Base-by-base conservation (phyloP, 2,888 invertebrate species). In the Eudasyphora cyanicolor region DNA sequence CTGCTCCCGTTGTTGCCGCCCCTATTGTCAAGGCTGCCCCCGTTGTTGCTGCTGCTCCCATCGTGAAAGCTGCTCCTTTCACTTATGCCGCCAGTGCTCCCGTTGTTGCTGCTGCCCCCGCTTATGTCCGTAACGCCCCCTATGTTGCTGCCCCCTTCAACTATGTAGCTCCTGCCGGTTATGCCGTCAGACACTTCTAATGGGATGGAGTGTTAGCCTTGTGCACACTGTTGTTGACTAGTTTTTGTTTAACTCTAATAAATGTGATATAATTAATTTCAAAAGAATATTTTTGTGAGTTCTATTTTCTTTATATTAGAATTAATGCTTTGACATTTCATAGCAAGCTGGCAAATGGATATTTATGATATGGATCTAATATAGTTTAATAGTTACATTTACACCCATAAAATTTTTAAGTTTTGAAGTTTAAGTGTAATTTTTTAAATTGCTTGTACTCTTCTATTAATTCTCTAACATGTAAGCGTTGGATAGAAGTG, bases 211-310 rank as follows among this genome's bases (percentile, higher is more conserved):
- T n/a, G 54, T 49, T 17, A 51, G 17, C n/a, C 71, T 35, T 24
- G 24, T 17, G 29, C 8, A 14, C 14, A 57, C 38, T 17, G 32
- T 76, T 51, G 67, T 51, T 76, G 42, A 21, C 42, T 24, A 51
- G 51, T 29, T 62, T 64, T 76, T 38, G 38, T 32, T 76, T 74
- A 75, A 60, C 57, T 42, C 76, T 86, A 89, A 71, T 86, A 87
- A 88, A 86, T 88, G 86, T 88, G 87, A 89, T 87, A 86, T 29
- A 82, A 32, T n/a, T n/a, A n/a, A n/a, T n/a, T n/a, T n/a, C n/a
- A n/a, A n/a, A n/a, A n/a, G n/a, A n/a, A n/a, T n/a, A n/a, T n/a
- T n/a, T n/a, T n/a, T n/a, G n/a, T n/a, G n/a, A n/a, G n/a, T n/a
- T n/a, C n/a, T n/a, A n/a, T n/a, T n/a, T n/a, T n/a, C n/a, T n/a